phyloP scores from a whole-genome alignment of 1,140 invertebrate species.

The Lepidurus couesii region DNA sequence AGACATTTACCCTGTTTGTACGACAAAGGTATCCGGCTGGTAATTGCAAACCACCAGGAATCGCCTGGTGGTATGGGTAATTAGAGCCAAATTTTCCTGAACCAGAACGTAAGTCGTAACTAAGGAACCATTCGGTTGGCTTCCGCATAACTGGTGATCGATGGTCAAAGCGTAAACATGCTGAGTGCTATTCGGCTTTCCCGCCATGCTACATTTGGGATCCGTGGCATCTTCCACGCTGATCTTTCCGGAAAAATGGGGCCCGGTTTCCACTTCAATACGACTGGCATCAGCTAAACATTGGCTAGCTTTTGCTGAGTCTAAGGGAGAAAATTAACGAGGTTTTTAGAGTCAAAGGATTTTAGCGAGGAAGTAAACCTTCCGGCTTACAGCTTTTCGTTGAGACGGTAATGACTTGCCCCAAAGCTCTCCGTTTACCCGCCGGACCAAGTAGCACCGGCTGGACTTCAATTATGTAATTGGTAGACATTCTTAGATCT shows the following conservation, averaged over 20 bases:
- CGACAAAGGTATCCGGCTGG: constrained; percentile 69
- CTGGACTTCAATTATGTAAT: constrained; percentile 16
- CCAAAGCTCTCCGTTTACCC: constrained; percentile 2
- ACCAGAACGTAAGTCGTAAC: constrained; percentile 72
- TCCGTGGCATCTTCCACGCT: constrained; percentile 53
- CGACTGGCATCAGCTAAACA: constrained; percentile 70
- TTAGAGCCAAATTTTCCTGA: constrained; percentile 70
- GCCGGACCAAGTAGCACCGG: neutral
- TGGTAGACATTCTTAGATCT: neutral
- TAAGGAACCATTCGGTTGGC: constrained; percentile 61
- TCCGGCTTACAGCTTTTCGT: neutral
- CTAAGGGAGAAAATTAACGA: constrained; percentile 44
- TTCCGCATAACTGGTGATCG: constrained; percentile 67
- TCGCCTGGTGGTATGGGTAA: constrained; percentile 70
- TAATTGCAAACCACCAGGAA: constrained; percentile 72
- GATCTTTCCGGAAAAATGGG: constrained; percentile 66
- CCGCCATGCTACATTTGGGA: constrained; percentile 41
- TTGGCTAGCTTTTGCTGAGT: constrained; percentile 67
- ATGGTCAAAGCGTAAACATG: constrained; percentile 66
- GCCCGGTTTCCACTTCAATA: constrained; percentile 69
- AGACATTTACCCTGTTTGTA: constrained; percentile 57
- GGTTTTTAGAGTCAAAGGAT: constrained; percentile 30
- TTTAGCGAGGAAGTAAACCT: neutral
- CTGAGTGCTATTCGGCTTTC: constrained; percentile 49
- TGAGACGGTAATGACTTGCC: neutral